These are phyloP conservation scores for Orussus abietinus DNA, from an alignment of 1,140 invertebrate species.

Conservation along the genomic window DNA sequence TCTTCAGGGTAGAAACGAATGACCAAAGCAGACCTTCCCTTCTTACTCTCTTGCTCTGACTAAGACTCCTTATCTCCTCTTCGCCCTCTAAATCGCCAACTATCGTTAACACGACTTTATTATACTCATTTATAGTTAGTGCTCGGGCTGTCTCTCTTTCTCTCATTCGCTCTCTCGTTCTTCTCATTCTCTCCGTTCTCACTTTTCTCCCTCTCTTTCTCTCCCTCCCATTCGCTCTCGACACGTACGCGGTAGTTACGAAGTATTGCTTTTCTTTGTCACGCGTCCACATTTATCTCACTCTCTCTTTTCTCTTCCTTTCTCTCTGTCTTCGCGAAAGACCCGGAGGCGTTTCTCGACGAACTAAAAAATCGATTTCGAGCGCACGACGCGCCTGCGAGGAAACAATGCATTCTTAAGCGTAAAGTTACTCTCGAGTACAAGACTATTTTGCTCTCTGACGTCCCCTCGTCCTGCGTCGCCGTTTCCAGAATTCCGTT, in stretches of 20 bases:
- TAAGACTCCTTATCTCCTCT: conserved; percentile 1
- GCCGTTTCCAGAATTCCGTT: too few species aligned
- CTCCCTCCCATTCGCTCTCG: conserved; percentile 17
- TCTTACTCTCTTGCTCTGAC: background rate
- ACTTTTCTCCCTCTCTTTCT: conserved; percentile 4
- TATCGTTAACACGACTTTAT: conserved; percentile 10
- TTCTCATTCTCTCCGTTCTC: conserved; percentile 6
- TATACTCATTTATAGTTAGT: conserved; percentile 1
- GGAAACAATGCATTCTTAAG: conserved; percentile 27
- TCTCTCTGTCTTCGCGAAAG: background rate
- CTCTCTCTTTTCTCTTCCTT: background rate
- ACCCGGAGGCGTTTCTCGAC: too few species aligned
- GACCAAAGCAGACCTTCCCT: too few species aligned
- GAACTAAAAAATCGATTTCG: too few species aligned
- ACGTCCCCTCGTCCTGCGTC: conserved; percentile 20
- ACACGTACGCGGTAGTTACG: conserved; percentile 41
- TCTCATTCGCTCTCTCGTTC: conserved; percentile 13
- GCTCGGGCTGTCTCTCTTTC: conserved; percentile 8
- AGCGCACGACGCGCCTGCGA: conserved; percentile 13
- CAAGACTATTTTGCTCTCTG: conserved; percentile 21
- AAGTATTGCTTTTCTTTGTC: conserved; percentile 49
- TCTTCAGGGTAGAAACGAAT: too few species aligned
- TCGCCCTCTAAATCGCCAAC: conserved; percentile 5
- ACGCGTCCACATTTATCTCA: too few species aligned
- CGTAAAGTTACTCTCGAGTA: conserved; percentile 29